These are phyloP conservation scores for Phoenoteleia sp. DNA, from an alignment of 2,888 invertebrate species.

Conservation along the genomic window DNA sequence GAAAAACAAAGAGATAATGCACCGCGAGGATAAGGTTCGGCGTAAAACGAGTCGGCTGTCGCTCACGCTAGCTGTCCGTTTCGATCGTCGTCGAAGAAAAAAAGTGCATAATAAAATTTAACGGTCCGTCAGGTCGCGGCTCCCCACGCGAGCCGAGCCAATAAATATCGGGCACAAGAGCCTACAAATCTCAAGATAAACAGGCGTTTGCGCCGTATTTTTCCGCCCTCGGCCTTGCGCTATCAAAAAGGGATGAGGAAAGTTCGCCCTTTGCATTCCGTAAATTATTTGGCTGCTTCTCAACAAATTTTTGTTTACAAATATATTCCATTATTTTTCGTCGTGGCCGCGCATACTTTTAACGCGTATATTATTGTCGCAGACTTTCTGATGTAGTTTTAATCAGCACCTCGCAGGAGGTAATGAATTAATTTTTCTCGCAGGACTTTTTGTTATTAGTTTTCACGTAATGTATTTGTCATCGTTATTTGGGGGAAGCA, in stretches of 20 bases:
- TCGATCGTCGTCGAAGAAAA: constrained; percentile 68
- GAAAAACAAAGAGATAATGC: constrained; percentile 74
- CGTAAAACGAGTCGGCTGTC: constrained; percentile 45
- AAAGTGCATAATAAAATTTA: constrained; percentile 83
- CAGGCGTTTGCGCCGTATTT: constrained; percentile 81
- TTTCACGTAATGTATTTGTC: constrained; percentile 1
- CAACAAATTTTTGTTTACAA: constrained; percentile 66
- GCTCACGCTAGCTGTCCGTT: constrained; percentile 39
- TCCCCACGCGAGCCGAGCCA: constrained; percentile 74
- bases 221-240: constrained; percentile 77
- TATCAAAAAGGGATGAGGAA: constrained; percentile 46
- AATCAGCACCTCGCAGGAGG: constrained; percentile 34
- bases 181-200: constrained; percentile 85
- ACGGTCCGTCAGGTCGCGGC: constrained; percentile 81
- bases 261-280: constrained; percentile 70
- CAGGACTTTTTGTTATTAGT: constrained; percentile 30
- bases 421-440: constrained; percentile 53
- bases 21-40: constrained; percentile 38
- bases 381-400: constrained; percentile 42
- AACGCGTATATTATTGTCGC: constrained; percentile 50
- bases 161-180: constrained; percentile 83
- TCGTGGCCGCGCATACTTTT: constrained; percentile 47
- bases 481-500: too few species aligned
- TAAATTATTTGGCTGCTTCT: constrained; percentile 61
- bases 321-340: constrained; percentile 52